Base-by-base conservation (phyloP, 1,140 invertebrate genomes). In the Zaprionus lachaisei region DNA sequence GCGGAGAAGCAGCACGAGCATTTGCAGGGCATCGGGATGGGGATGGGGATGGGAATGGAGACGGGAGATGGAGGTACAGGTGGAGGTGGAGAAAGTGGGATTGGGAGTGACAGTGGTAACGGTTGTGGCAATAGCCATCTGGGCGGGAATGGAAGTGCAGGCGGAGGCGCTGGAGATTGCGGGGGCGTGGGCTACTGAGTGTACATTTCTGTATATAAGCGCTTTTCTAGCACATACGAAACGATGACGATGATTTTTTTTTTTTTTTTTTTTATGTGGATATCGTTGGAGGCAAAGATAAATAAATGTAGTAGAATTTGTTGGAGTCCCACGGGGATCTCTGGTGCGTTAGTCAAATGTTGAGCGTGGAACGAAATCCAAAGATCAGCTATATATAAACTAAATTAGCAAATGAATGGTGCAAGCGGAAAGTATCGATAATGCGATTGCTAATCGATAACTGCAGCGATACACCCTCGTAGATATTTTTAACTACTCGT, bases 261-360 rank as follows among this genome's bases (percentile, higher is more conserved):
- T 54, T 58, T 37, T 57, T 54, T 58, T 49, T 60, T 24, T 34
- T 2, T 22, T 4, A 38, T 47, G 41, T 44, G 38, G 26, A 5
- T n/a, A 67, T 44, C 15, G 44, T 47, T 57, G 9, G 24, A 67
- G 7, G 20, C 58, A 37, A 20, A 31, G 7, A 1, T 37, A 44
- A 44, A 57, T 60, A 37, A 4, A 70, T 64, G 61, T 89, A 89
- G 84, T 89, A 89, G 85, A 89, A 89, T 90, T 89, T 85, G 79
- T 91, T 90, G 75, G 64, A 69, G 71, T 41, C 17, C 20, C 47
- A 22, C 47, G 47, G 49, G 51, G 47, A 24, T 55, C 20, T 24
- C 15, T 61, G 28, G 22, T 64, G 64, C 34, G 41, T 49, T 75
- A 75, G 72, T 70, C 60, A 75, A 73, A 73, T 71, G 69, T 70